Conservation (phyloP, 2,888 invertebrate species). For the Lithophane leautieri region DNA sequence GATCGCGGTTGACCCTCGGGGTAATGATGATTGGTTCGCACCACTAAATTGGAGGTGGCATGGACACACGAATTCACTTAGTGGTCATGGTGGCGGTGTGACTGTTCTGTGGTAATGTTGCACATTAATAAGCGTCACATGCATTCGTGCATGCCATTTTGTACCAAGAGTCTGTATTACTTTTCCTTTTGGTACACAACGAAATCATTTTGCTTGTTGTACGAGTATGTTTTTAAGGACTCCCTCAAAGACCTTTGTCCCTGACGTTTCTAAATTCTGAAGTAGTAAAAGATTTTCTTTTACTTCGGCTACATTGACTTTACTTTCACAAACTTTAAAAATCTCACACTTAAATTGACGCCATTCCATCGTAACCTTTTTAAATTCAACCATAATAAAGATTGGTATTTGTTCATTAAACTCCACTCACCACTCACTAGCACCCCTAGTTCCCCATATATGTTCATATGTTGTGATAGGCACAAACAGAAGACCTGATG, state of each 20-base stretch:
- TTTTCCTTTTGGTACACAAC: background rate
- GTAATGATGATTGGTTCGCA: conserved; percentile 88
- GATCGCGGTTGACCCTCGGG: conserved; percentile 73
- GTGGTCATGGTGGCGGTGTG: conserved; percentile 74
- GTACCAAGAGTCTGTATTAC: background rate
- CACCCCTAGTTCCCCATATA: conserved; percentile 55
- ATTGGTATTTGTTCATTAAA: conserved; percentile 49
- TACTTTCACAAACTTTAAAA: background rate
- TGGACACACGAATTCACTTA: conserved; percentile 89
- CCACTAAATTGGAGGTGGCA: conserved; percentile 84
- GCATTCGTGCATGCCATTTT: conserved; percentile 46
- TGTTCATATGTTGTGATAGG: conserved; percentile 77
- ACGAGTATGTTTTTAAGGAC: too few relatives aligned
- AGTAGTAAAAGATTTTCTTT: background rate
- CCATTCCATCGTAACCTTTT: background rate
- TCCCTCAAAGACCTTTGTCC: background rate
- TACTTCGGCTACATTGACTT: background rate
- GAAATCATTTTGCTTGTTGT: background rate
- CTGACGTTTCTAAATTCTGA: background rate
- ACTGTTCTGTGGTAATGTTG: conserved; percentile 63
- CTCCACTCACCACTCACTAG: conserved; percentile 31
- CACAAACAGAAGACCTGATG: conserved; percentile 79
- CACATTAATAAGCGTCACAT: conserved; percentile 69
- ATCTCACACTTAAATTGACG: too few relatives aligned
- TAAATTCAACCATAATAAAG: conserved; percentile 19